These are phyloP conservation scores for Limnephilus auricula DNA, from an alignment of 2,888 invertebrate species.

Conservation along the genomic window DNA sequence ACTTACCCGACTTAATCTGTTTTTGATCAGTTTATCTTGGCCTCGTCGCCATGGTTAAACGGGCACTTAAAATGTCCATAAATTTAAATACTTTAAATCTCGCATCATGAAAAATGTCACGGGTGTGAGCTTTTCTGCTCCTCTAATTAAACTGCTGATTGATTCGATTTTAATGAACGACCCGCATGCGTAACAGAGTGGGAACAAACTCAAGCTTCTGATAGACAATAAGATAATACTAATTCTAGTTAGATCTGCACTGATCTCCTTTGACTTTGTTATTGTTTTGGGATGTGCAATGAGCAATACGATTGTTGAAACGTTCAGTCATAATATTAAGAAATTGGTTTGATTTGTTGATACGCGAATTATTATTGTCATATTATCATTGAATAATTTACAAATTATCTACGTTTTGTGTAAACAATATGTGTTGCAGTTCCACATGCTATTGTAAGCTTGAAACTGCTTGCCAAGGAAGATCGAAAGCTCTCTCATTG, in stretches of 20 bases:
- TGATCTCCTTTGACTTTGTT: not conserved
- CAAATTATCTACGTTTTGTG: too few relatives aligned
- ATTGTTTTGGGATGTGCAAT: not conserved
- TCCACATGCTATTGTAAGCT: too few relatives aligned
- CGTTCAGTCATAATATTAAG: not conserved
- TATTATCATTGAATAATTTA: too few relatives aligned
- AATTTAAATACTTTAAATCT: slow-evolving; percentile 30
- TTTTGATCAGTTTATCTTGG: not conserved
- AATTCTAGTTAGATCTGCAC: not conserved
- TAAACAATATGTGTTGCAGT: too few relatives aligned
- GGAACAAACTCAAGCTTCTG: not conserved
- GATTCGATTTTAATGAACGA: slow-evolving; percentile 33
- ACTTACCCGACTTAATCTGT: not conserved
- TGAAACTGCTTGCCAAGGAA: too few relatives aligned
- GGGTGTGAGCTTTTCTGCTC: slow-evolving; percentile 24
- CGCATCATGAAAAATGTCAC: not conserved
- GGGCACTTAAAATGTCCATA: not conserved
- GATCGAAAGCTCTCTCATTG: too few relatives aligned
- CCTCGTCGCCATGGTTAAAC: not conserved
- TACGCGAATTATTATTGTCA: too few relatives aligned
- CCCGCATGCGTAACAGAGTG: slow-evolving; percentile 6
- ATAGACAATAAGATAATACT: not conserved
- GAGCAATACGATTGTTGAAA: not conserved
- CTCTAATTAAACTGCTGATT: slow-evolving; percentile 30
- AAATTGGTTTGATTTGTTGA: too few relatives aligned